These are phyloP conservation scores for Mastomys coucha DNA, from an alignment of 2,113 vertebrate species.

Conservation along the genomic window DNA sequence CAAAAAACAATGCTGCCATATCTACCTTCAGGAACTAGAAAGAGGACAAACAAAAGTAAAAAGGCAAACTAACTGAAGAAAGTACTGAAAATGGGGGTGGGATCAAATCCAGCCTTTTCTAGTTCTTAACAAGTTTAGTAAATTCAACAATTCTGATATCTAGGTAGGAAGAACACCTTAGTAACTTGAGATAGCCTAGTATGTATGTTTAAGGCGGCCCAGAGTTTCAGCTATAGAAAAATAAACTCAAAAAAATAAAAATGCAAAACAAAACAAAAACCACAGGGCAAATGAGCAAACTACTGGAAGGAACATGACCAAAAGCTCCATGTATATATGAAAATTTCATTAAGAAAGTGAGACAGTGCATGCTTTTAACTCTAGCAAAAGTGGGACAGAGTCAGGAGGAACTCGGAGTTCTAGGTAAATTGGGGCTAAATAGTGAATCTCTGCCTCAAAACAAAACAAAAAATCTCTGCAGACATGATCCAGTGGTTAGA, in stretches of 20 bases:
- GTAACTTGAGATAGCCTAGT: neutral
- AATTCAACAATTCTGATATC: neutral
- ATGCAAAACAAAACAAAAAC: neutral
- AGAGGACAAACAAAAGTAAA: neutral
- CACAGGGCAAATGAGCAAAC: neutral
- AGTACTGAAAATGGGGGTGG: neutral
- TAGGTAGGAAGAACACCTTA: neutral
- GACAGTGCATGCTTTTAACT: neutral
- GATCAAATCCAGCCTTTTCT: neutral
- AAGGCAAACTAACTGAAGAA: neutral
- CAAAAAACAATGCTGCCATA: neutral
- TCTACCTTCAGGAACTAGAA: neutral
- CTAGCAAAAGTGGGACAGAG: neutral
- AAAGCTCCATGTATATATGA: neutral
- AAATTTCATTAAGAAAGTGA: slow-evolving; percentile 36
- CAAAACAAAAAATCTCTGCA: neutral
- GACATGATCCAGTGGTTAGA: neutral
- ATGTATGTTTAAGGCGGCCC: neutral
- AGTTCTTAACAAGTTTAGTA: neutral
- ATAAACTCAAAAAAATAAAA: neutral
- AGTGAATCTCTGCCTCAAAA: neutral
- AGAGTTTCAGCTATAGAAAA: neutral
- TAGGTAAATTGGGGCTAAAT: neutral
- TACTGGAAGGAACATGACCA: neutral
- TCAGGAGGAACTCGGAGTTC: neutral